Conservation (phyloP, 64 coral and sea anemone genomes). For the Montipora capricornis region DNA sequence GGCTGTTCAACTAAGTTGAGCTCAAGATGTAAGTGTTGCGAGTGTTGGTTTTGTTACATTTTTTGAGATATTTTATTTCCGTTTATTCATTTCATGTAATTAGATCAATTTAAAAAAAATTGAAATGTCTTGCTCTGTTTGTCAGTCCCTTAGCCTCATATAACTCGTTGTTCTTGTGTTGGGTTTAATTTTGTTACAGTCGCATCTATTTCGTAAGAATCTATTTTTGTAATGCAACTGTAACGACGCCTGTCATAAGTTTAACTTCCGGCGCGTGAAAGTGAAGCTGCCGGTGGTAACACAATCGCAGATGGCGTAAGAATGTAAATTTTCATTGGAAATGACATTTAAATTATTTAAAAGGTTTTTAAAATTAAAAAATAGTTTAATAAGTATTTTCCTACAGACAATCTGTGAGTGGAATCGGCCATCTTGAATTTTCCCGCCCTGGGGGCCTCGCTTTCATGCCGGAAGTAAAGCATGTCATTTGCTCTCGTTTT, state of each 20-base stretch:
- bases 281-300: not conserved
- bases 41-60: conserved; percentile 11
- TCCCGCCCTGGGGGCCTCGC: not conserved
- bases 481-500: not conserved
- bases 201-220: too few species aligned
- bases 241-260: too few species aligned
- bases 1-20: not conserved
- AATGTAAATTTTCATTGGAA: not conserved
- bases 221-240: too few species aligned
- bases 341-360: not conserved
- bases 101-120: too few species aligned
- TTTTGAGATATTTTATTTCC: not conserved
- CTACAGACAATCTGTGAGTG: not conserved
- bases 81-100: too few species aligned
- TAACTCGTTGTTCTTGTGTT: too few species aligned
- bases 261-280: too few species aligned
- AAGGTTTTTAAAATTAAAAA: not conserved
- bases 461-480: not conserved
- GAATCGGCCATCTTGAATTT: not conserved
- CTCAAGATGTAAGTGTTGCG: conserved; percentile 5
- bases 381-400: not conserved
- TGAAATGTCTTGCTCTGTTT: too few species aligned
- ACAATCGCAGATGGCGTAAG: not conserved
- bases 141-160: too few species aligned
- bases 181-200: too few species aligned